A percentile compares a stretch with the other conserved stretches of the same genome.
Evolutionary conservation across 1,140 invertebrate species (phyloP).

Genomic region (Halyomorpha halys): DNA sequence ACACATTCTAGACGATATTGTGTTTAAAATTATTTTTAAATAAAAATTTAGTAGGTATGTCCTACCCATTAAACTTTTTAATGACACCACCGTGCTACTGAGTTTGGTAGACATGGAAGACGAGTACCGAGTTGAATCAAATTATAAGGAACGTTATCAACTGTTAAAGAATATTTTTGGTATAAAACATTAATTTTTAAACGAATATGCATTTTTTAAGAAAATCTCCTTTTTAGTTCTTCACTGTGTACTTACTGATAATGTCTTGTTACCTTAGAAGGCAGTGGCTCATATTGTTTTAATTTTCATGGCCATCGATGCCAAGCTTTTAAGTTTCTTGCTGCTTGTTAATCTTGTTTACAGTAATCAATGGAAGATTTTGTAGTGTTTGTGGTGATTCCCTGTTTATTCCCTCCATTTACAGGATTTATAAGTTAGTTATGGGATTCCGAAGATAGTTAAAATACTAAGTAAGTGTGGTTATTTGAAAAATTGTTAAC

Average conservation of each 20-base stretch:
- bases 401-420: slow-evolving; percentile 1
- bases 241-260: background rate
- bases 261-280: slow-evolving; percentile 13
- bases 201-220: too few species aligned
- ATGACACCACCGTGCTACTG: too few species aligned
- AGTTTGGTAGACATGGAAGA: too few species aligned
- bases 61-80: too few species aligned
- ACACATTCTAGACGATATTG: too few species aligned
- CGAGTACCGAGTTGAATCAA: too few species aligned
- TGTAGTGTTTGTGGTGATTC: slow-evolving; percentile 17
- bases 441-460: slow-evolving; percentile 24
- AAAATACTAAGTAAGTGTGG: slow-evolving; percentile 23
- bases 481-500: slow-evolving; percentile 21
- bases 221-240: too few species aligned
- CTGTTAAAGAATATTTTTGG: too few species aligned
- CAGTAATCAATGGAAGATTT: slow-evolving; percentile 28
- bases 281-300: slow-evolving; percentile 28
- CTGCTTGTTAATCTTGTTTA: slow-evolving; percentile 29
- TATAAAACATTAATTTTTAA: too few species aligned
- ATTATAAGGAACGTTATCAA: too few species aligned
- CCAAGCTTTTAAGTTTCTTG: slow-evolving; percentile 27
- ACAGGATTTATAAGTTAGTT: slow-evolving; percentile 21
- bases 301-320: slow-evolving; percentile 29
- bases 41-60: too few species aligned
- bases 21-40: too few species aligned